These are phyloP conservation scores for Spizella passerina DNA, from an alignment of 2,797 vertebrate genomes.

Conservation along the genomic window DNA sequence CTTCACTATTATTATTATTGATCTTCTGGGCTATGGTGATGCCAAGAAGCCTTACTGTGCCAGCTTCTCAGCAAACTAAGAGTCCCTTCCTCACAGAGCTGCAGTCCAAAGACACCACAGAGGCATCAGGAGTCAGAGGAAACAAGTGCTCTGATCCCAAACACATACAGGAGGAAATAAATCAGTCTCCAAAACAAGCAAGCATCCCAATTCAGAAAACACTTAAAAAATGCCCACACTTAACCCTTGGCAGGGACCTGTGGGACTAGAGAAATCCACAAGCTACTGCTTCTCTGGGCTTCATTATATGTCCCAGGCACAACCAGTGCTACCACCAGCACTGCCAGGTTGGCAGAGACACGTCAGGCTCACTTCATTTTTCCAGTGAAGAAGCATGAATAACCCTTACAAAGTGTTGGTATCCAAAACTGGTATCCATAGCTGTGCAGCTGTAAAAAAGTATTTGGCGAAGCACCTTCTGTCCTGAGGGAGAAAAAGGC, in stretches of 20 bases:
- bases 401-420: neutral
- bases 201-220: neutral
- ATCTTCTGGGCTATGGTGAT: neutral
- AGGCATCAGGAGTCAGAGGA: conserved; percentile 20
- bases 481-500: neutral
- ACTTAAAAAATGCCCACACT: neutral
- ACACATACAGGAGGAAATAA: conserved; percentile 39
- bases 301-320: neutral
- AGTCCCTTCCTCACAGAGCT: neutral
- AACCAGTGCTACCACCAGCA: neutral
- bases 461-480: neutral
- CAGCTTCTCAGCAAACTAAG: neutral
- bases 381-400: neutral
- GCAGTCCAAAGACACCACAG: neutral
- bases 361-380: neutral
- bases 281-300: neutral
- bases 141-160: conserved; percentile 44
- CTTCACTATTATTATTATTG: conserved; percentile 14
- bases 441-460: neutral
- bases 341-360: neutral
- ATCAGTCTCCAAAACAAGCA: conserved; percentile 30
- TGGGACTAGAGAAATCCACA: neutral
- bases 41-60: neutral
- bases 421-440: neutral
- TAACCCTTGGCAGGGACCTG: neutral